Conservation (phyloP, 2,113 vertebrate species). For the Monarcha castaneiventris region DNA sequence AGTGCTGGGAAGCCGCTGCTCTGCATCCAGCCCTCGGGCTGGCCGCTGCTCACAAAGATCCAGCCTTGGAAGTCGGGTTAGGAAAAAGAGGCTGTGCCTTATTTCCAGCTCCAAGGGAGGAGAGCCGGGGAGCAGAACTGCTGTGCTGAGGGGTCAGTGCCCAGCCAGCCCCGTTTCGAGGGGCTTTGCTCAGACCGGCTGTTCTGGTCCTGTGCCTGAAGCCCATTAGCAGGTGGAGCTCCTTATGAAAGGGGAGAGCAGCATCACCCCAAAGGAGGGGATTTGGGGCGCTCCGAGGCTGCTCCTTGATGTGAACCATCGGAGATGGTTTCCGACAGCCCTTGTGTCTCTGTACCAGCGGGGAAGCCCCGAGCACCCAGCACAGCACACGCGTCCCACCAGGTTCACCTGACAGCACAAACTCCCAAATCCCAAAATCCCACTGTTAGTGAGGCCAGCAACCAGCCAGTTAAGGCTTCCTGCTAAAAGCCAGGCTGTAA, state of each 20-base stretch:
- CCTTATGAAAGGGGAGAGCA: not conserved
- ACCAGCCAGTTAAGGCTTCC: rapidly evolving
- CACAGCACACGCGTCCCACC: rapidly evolving
- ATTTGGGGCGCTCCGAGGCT: not conserved
- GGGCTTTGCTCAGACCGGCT: not conserved
- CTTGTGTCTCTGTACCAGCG: rapidly evolving
- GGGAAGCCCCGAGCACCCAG: not conserved
- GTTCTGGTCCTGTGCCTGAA: not conserved
- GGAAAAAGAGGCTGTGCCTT: not conserved
- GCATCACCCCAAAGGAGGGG: rapidly evolving
- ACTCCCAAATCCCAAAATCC: not conserved
- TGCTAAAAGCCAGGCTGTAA: not conserved
- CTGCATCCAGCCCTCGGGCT: not conserved
- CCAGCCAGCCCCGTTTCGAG: not conserved
- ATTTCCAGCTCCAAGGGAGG: not conserved
- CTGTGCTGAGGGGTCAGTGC: not conserved
- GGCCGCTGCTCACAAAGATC: not conserved
- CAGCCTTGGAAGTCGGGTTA: not conserved
- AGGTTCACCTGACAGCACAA: not conserved
- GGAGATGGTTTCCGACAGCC: not conserved
- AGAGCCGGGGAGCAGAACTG: not conserved
- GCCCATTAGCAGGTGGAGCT: not conserved
- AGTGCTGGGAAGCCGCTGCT: not conserved
- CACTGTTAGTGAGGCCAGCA: no score
- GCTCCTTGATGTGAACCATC: not conserved